Base-by-base conservation (phyloP, 2,888 invertebrate genomes). In the Melieria omissa region DNA sequence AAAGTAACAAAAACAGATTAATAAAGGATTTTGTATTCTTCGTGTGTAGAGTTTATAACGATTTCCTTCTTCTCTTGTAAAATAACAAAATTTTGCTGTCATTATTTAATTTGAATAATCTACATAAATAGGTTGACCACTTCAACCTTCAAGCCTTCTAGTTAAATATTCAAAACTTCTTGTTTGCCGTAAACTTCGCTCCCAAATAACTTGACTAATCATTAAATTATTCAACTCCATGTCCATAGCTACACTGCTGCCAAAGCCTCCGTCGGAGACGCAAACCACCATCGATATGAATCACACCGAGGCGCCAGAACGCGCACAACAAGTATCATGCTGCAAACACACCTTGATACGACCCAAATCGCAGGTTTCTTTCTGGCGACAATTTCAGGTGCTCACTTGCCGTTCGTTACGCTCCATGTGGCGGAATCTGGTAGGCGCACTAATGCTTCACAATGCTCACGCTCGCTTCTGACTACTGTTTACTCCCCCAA, bases 381-480 rank as follows among this genome's bases (percentile, higher is more conserved):
- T 61, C 84, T 86, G 83, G 79, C 83, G 61, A 85, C 90, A 83
- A 84, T 86, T 78, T 79, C 82, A 61, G 82, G 91, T 76, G 82
- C 76, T 92, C 4, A 87, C 91, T 60, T 85, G 86, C 47, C 81
- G 89, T 63, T 87, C 89, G 55, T 75, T 87, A 14, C 81, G 86
- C 16, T 85, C 88, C 73, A 88, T 86, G 72, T 82, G 80, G 45
- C 71, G 85, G 16, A 80, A 76, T 89, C 86, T 81, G 87, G 88
- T 83, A 88, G 86, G 52, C 14, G 16, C 14, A 8, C 52, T 5
- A 8, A 49, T 3, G 12, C 49, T 10, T 12, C 1, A 3, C 8
- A 12, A 5, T 5, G 5, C 52, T n/a, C 7, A 52, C 52, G 52
- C 14, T 52, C 5, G 2, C 14, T 57, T n/a, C 47, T 10, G 14